Base-by-base conservation (phyloP, 2,797 vertebrate species). In the Microctenopoma lineatum region DNA sequence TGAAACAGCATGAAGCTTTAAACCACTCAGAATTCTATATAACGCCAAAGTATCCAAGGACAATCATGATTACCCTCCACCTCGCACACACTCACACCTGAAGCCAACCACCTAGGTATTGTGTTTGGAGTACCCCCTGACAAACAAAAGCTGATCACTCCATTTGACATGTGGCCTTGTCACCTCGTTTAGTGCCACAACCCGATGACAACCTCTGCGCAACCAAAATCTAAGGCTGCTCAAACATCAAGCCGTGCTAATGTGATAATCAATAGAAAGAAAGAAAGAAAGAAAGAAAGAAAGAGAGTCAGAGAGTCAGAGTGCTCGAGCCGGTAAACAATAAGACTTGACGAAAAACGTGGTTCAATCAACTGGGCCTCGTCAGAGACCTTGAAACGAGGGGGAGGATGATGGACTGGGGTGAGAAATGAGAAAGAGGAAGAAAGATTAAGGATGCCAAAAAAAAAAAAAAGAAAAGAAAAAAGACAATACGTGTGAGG, bases 11-110 rank as follows among this genome's bases (percentile, higher is more conserved):
- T 83, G 79, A 84, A 72, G 77, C 82, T 90, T 87, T 85, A 85
- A 90, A 84, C 66, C 75, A 78, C 73, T 88, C 70, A 82, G 73
- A 85, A 84, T 87, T 84, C 85, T 77, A 68, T 72, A 74, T 79
- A 61, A 72, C 61, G 45, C 51, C 66, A 71, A 79, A 75, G 60
- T 76, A 85, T 79, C 71, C 79, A 89, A 90, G 88, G 83, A 84
- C 82, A 85, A 79, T 82, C 75, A 55, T 61, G 70, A 79, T 81
- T 69, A 59, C 69, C 55, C 36, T 70, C 66, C 59, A 45, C 44
- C 51, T 34, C 9, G 25, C 32, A 32, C 18, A 25, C 38, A 51
- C 39, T 53, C 54, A 56, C 47, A 52, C 45, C 46, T 45, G 13
- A 47, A 58, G 50, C 10, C 0, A 38, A 41, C 18, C 2, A 21